These are phyloP conservation scores for Scopus umbretta DNA, from an alignment of 2,113 vertebrate genomes.

Conservation along the genomic window DNA sequence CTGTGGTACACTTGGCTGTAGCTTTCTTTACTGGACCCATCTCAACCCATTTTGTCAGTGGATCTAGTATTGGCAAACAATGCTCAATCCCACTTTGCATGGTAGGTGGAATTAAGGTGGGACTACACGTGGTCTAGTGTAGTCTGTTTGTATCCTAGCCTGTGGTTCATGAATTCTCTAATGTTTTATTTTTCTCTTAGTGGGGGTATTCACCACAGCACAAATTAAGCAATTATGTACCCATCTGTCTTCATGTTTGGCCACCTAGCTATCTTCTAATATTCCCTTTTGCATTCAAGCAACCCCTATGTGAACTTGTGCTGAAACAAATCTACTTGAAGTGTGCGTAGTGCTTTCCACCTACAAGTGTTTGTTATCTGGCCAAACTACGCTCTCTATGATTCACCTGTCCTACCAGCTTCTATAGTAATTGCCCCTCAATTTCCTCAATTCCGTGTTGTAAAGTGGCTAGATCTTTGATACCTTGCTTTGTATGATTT, in stretches of 20 bases:
- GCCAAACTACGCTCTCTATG: neutral
- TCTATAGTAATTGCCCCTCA: fast-evolving
- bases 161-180: neutral
- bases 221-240: neutral
- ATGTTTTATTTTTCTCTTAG: neutral
- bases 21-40: neutral
- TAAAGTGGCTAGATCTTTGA: neutral
- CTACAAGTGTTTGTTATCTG: neutral
- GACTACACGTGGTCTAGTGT: neutral
- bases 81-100: neutral
- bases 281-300: neutral
- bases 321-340: neutral
- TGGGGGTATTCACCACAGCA: neutral
- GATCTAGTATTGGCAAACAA: neutral
- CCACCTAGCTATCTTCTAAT: neutral
- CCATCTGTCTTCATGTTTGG: neutral
- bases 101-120: neutral
- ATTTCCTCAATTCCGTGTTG: neutral
- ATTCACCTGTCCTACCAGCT: neutral
- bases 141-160: neutral
- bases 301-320: neutral
- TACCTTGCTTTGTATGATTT: neutral
- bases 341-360: neutral
- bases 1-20: neutral
- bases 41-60: neutral